These are phyloP conservation scores for Pammene aurita DNA, from an alignment of 2,888 invertebrate species.

Conservation along the genomic window DNA sequence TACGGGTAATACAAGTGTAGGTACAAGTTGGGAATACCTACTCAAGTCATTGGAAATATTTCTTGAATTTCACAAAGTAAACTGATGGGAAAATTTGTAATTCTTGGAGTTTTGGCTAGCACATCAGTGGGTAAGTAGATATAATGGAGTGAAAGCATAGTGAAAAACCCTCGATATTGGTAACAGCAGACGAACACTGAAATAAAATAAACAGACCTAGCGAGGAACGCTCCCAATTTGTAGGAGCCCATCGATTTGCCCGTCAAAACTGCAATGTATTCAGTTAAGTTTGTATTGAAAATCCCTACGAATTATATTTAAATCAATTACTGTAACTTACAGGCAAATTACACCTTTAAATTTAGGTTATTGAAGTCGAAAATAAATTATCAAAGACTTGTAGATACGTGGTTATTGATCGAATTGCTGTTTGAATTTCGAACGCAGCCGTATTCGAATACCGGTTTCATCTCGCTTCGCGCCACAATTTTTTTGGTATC, in stretches of 20 bases:
- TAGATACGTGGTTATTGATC: conserved; percentile 7
- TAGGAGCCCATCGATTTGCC: conserved; percentile 35
- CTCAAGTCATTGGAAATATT: too few species aligned
- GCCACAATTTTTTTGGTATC: conserved; percentile 39
- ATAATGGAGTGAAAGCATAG: too few species aligned
- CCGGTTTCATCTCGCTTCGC: conserved; percentile 42
- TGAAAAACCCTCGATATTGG: not conserved
- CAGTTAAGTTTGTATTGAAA: conserved; percentile 19
- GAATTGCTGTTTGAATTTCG: conserved; percentile 36
- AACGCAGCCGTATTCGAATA: conserved; percentile 31
- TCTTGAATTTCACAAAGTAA: too few species aligned
- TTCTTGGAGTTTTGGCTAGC: too few species aligned
- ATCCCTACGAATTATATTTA: conserved; percentile 3
- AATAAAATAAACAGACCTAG: conserved; percentile 30
- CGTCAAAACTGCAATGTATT: conserved; percentile 39
- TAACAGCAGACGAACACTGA: conserved; percentile 10
- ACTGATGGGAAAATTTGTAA: too few species aligned
- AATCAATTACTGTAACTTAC: not conserved
- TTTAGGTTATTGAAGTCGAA: not conserved
- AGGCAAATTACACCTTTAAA: not conserved
- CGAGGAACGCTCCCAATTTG: conserved; percentile 38
- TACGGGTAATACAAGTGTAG: too few species aligned
- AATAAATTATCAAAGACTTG: not conserved
- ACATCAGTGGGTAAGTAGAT: too few species aligned
- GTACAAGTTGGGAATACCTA: too few species aligned